Conservation (phyloP, 2,797 vertebrate genomes). For the Dromococcyx pavoninus region DNA sequence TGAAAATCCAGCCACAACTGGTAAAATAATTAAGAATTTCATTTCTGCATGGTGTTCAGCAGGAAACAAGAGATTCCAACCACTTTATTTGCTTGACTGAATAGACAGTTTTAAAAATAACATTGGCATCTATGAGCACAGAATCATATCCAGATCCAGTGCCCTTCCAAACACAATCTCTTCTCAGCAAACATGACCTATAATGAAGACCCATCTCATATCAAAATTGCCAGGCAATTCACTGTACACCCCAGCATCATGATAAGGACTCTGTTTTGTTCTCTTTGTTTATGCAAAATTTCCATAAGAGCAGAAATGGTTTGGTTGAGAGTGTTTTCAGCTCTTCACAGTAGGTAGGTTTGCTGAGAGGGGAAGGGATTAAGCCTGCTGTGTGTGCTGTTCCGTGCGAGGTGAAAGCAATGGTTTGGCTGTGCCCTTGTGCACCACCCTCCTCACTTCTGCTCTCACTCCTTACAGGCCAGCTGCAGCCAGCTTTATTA, state of each 20-base stretch:
- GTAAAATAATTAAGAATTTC: constrained; percentile 3
- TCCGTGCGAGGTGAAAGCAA: neutral
- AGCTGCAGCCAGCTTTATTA: neutral
- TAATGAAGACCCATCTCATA: neutral
- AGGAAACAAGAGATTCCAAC: neutral
- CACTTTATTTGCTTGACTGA: neutral
- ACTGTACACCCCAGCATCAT: neutral
- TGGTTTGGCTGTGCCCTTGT: neutral
- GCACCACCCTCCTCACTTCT: neutral
- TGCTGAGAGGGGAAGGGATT: neutral
- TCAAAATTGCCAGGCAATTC: neutral
- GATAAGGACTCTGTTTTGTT: constrained; percentile 26
- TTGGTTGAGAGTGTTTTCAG: neutral
- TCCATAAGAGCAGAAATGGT: neutral
- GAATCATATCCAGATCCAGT: neutral
- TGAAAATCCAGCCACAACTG: neutral
- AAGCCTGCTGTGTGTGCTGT: neutral
- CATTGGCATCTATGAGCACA: neutral
- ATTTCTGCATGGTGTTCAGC: neutral
- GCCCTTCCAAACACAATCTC: neutral
- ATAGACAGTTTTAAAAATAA: neutral
- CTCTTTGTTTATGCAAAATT: neutral
- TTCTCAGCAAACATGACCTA: neutral
- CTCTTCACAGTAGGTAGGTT: neutral
- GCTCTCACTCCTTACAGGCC: neutral